These are phyloP conservation scores for Varecia variegata DNA, from an alignment of 2,797 vertebrate species.

Conservation along the genomic window DNA sequence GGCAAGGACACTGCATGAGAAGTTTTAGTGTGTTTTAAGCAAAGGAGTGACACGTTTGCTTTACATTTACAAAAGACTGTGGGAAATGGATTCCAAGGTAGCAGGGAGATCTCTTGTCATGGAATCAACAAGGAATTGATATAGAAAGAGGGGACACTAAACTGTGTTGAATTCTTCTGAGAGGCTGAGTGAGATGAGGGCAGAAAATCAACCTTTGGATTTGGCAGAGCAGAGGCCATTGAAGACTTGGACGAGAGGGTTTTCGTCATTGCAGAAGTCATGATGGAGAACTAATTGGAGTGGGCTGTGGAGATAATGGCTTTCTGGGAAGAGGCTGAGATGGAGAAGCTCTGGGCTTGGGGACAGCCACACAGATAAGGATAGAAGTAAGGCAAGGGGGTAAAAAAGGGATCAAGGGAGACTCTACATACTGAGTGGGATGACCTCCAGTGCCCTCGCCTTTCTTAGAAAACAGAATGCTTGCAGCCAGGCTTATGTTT, in stretches of 20 bases:
- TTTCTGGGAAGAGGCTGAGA: not conserved
- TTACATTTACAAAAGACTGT: not conserved
- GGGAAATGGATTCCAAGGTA: not conserved
- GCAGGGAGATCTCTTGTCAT: not conserved
- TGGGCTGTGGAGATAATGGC: not conserved
- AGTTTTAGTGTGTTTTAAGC: not conserved
- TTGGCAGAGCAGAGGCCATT: not conserved
- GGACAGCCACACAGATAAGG: not conserved
- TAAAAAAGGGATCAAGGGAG: not conserved
- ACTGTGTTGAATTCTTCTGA: not conserved
- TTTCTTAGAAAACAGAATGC: not conserved
- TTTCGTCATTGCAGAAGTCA: not conserved
- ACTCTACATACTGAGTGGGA: fast-evolving
- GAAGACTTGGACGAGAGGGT: not conserved
- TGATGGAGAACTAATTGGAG: not conserved
- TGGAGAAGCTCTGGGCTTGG: not conserved
- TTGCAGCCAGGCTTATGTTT: not conserved
- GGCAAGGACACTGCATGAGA: not conserved
- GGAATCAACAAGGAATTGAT: not conserved
- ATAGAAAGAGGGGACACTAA: not conserved
- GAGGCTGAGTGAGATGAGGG: not conserved
- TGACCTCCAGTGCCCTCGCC: not conserved
- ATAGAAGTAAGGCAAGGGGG: not conserved
- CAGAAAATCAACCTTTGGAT: not conserved
- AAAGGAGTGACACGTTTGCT: not conserved